Percentiles rank a stretch among this genome's conserved stretches.
Evolutionary conservation across 2,113 vertebrate genomes (phyloP).

Genomic region (Cervus canadensis): DNA sequence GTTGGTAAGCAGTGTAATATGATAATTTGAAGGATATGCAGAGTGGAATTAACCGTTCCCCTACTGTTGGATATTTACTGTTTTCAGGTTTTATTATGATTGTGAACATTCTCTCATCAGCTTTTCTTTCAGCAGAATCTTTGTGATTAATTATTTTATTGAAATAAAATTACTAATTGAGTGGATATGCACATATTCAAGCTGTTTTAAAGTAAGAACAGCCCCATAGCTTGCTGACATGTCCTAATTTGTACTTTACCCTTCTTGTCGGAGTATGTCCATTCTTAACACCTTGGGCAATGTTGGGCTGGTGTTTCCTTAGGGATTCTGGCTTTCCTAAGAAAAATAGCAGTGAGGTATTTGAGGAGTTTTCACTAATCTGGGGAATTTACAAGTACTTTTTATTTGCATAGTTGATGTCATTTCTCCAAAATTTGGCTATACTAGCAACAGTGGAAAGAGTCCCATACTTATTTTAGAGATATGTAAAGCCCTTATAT

Average conservation of each 20-base stretch:
- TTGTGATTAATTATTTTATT: background rate
- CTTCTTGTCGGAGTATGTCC: background rate
- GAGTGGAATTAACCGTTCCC: fast-evolving
- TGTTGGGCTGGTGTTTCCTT: background rate
- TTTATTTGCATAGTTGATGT: background rate
- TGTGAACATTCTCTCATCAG: background rate
- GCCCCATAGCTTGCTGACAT: background rate
- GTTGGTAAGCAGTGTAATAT: background rate
- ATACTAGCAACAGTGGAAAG: background rate
- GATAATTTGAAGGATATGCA: background rate
- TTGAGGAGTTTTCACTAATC: background rate
- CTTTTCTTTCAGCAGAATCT: background rate
- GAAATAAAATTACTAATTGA: background rate
- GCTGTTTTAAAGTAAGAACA: background rate
- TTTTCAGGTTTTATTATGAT: background rate
- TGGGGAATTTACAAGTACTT: background rate
- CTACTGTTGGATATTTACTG: background rate
- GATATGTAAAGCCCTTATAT: background rate
- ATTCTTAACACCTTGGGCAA: background rate
- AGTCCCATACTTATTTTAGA: background rate
- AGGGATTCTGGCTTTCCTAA: background rate
- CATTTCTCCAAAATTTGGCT: background rate
- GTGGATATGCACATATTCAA: background rate
- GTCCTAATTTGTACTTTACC: background rate
- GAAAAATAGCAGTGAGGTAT: background rate